These are phyloP conservation scores for Tympanuchus pallidicinctus DNA, from an alignment of 2,113 vertebrate genomes.

Conservation along the genomic window DNA sequence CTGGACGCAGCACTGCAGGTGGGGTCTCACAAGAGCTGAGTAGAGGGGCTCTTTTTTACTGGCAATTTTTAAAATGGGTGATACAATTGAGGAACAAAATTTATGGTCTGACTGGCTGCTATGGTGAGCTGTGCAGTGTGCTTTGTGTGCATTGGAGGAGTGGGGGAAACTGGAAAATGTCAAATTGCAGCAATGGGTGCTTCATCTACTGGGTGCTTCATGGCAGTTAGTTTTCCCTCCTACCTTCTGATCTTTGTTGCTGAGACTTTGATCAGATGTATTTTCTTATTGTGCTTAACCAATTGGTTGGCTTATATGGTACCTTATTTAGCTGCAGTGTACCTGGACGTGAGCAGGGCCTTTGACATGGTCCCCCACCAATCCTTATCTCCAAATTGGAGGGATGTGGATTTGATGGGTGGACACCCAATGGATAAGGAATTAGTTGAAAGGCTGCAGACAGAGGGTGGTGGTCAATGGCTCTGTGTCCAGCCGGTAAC, in stretches of 20 bases:
- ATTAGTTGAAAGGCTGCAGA: too few species aligned
- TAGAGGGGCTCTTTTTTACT: not conserved
- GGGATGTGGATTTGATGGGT: too few species aligned
- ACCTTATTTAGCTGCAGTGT: not conserved
- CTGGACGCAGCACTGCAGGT: too few species aligned
- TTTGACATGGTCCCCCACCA: too few species aligned
- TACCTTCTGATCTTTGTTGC: not conserved
- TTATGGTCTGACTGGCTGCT: not conserved
- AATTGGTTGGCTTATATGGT: not conserved
- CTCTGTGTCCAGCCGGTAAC: too few species aligned
- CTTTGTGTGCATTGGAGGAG: not conserved
- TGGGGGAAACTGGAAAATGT: not conserved
- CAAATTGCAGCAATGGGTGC: not conserved
- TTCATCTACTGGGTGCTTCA: not conserved
- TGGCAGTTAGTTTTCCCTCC: not conserved
- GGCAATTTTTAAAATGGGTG: not conserved
- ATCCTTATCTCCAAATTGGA: too few species aligned
- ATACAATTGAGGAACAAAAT: not conserved
- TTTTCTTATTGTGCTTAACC: not conserved
- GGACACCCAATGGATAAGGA: too few species aligned
- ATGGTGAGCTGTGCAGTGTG: not conserved
- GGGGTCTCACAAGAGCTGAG: too few species aligned
- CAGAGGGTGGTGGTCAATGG: too few species aligned
- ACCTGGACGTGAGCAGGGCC: too few species aligned
- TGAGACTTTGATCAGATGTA: not conserved